Conservation (phyloP, 2,113 vertebrate species). For the Sakesphorus luctuosus region DNA sequence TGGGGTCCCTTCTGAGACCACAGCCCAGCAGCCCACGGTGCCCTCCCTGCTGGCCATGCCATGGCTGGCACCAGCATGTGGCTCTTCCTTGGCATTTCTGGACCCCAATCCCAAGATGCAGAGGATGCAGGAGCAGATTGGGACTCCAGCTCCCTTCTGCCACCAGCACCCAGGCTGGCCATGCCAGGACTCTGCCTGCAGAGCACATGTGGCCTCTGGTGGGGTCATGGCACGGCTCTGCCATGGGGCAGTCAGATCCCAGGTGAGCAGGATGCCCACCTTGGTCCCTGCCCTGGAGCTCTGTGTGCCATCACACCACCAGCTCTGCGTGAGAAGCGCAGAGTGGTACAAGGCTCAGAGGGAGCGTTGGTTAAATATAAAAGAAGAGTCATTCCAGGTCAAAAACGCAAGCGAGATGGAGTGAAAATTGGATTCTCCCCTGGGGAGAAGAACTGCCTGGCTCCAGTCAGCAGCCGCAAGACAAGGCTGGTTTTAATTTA, state of each 20-base stretch:
- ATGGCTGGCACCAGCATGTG: fast-evolving
- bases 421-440: constrained; percentile 58
- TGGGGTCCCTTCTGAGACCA: not conserved
- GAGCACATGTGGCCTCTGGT: fast-evolving
- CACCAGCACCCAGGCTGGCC: not conserved
- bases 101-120: not conserved
- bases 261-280: not conserved
- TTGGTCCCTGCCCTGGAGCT: not conserved
- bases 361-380: constrained; percentile 1
- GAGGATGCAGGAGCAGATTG: not conserved
- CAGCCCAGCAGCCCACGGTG: not conserved
- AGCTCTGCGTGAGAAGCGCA: not conserved
- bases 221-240: fast-evolving
- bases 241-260: fast-evolving
- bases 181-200: not conserved
- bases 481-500: constrained; percentile 58
- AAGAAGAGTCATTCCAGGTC: constrained; percentile 61
- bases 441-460: constrained; percentile 54
- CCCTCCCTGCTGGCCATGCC: not conserved
- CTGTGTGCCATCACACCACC: fast-evolving
- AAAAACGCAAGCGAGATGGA: constrained; percentile 40
- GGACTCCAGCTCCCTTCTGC: not conserved
- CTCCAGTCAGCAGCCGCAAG: constrained; percentile 37
- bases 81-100: not conserved
- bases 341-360: not conserved